phyloP scores from a whole-genome alignment of 2,888 invertebrate genomes.

The Caenorhabditis drosophilae region DNA sequence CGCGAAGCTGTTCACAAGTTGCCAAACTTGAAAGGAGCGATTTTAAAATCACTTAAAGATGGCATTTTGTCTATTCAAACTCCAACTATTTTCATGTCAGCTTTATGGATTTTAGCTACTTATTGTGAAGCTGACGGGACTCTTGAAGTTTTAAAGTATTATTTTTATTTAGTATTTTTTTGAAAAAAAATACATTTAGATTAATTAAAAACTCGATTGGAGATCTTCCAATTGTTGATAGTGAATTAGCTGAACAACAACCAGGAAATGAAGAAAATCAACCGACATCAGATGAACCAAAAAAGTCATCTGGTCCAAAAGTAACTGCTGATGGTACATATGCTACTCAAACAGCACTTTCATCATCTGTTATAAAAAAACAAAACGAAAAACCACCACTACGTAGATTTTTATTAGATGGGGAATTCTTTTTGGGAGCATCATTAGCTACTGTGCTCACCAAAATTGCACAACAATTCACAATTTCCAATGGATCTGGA shows the following conservation, averaged over 20 bases:
- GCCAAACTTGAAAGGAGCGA: constrained; percentile 77
- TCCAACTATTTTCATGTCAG: constrained; percentile 89
- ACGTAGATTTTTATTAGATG: constrained; percentile 82
- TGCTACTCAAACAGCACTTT: constrained; percentile 93
- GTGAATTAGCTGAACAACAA: constrained; percentile 77
- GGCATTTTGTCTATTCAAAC: constrained; percentile 85
- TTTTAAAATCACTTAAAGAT: constrained; percentile 81
- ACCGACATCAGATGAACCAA: constrained; percentile 36
- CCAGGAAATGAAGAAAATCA: constrained; percentile 71
- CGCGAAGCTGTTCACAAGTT: constrained; percentile 94
- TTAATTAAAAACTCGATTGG: constrained; percentile 66
- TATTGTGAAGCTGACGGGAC: constrained; percentile 80
- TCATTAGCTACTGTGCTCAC: constrained; percentile 87
- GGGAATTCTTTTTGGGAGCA: constrained; percentile 94
- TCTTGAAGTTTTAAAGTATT: constrained; percentile 50
- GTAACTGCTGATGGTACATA: constrained; percentile 99
- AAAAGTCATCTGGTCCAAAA: constrained; percentile 21
- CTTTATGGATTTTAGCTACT: constrained; percentile 96
- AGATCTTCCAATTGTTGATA: constrained; percentile 75
- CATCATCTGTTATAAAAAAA: constrained; percentile 40
- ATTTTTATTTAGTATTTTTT: no score
- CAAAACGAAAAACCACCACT: constrained; percentile 44
- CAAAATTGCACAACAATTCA: constrained; percentile 83
- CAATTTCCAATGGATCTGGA: constrained; percentile 50
- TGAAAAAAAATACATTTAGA: no score